Conservation (phyloP, 2,888 invertebrate species). For the Drymonia ruficornis region DNA sequence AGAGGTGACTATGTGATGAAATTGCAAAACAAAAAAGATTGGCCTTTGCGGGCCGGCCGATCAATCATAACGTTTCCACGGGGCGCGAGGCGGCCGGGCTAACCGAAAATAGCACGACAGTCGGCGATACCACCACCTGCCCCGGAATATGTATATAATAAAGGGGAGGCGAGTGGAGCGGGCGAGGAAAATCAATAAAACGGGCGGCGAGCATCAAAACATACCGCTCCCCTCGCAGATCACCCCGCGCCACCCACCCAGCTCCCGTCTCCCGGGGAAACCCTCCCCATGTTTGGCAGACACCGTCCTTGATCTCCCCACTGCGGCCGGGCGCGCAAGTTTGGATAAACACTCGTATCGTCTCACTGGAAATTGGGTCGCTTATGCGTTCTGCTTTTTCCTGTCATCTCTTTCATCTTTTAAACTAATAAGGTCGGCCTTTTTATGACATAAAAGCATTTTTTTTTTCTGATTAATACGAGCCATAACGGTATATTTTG, state of each 20-base stretch:
- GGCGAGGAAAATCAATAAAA: conserved; percentile 81
- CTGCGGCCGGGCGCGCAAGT: conserved; percentile 74
- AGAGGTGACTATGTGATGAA: conserved; percentile 32
- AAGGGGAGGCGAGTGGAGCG: conserved; percentile 63
- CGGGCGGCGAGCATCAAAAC: conserved; percentile 82
- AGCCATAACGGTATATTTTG: too few relatives aligned
- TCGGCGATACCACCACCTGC: conserved; percentile 60
- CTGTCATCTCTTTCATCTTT: conserved; percentile 42
- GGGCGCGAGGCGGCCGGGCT: conserved; percentile 58
- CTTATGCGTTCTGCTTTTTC: conserved; percentile 66
- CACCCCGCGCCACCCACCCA: conserved; percentile 49
- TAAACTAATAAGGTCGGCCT: conserved; percentile 36
- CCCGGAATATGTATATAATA: conserved; percentile 73
- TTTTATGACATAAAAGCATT: conserved; percentile 13
- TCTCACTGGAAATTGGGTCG: conserved; percentile 80
- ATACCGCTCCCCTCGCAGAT: conserved; percentile 60
- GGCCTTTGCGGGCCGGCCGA: conserved; percentile 50
- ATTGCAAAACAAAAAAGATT: conserved; percentile 49
- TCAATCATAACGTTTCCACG: conserved; percentile 70
- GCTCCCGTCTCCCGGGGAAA: conserved; percentile 78
- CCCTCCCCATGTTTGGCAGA: conserved; percentile 83
- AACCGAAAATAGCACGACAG: conserved; percentile 78
- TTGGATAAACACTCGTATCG: conserved; percentile 80
- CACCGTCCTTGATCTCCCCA: conserved; percentile 83
- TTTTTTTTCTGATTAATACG: neutral